phyloP scores from a whole-genome alignment of 2,888 invertebrate genomes.

The Caenorhabditis macrosperma region DNA sequence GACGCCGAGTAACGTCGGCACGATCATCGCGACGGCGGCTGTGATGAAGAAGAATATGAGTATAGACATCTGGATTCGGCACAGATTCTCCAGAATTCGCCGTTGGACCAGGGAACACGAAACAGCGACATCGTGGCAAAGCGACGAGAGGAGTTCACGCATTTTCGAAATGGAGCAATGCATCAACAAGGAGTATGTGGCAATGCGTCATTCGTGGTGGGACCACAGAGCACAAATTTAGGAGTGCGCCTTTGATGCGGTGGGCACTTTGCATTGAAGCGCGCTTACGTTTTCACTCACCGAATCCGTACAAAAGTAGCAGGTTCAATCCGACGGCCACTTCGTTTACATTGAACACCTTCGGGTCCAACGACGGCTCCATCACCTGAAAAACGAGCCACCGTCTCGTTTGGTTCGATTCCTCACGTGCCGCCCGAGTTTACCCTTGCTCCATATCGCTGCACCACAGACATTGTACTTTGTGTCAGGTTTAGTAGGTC shows the following conservation, averaged over 20 bases:
- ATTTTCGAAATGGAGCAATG: not conserved
- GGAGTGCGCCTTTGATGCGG: too few species aligned
- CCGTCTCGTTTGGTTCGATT: not conserved
- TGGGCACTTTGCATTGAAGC: not conserved
- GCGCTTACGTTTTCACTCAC: constrained; percentile 43
- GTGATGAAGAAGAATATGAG: constrained; percentile 25
- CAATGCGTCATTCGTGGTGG: not conserved
- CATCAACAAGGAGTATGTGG: not conserved
- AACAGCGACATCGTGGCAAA: not conserved
- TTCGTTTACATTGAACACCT: constrained; percentile 49
- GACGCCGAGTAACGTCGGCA: constrained; percentile 62
- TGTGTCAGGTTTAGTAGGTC: constrained; percentile 8
- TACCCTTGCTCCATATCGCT: constrained; percentile 51
- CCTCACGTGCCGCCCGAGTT: not conserved
- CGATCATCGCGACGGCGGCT: constrained; percentile 59
- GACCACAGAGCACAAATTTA: not conserved
- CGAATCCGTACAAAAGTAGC: constrained; percentile 66
- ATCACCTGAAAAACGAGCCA: constrained; percentile 64
- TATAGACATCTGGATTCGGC: not conserved
- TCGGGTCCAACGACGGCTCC: constrained; percentile 60
- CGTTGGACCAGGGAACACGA: not conserved
- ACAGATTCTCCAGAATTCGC: not conserved
- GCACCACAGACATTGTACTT: constrained; percentile 42
- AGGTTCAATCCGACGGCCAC: constrained; percentile 60
- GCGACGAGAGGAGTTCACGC: not conserved